Base-by-base conservation (phyloP, 2,888 invertebrate species). In the Camptogramma bilineatum region DNA sequence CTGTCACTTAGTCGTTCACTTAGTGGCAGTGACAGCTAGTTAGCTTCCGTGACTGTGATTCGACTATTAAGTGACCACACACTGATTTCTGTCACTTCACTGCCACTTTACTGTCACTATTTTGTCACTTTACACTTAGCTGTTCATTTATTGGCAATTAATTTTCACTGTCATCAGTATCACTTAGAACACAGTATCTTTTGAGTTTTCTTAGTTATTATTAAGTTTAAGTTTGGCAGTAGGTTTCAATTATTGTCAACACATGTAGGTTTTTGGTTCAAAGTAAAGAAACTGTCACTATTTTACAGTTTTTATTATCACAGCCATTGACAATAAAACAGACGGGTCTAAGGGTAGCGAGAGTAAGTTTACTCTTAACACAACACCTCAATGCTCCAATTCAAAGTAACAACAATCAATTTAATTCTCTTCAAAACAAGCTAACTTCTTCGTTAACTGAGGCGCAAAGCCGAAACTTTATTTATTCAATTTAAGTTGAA, bases 401-500 rank as follows among this genome's bases (percentile, higher is more conserved):
- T 44, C 7, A 44, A 16, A 44, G 16, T 17, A 17, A 28, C 28
- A 46, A 62, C 52, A 53, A 48, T 51, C 39, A 61, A 48, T 46
- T n/a, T 52, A 47, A 18, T 48, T 52, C 39, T 54, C 24, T 24
- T 44, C 24, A 39, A 55, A 28, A 50, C 9, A 28, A 52, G 10
- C 44, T 19, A 44, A 52, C 31, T 16, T 13, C 48, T 44, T 46
- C 31, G 31, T 50, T 42, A 34, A 54, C n/a, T n/a, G 21, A 31
- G 16, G 21, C 52, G 50, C 42, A 62, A 54, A 62, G 24, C 51
- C 48, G 28, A 53, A 62, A 66, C 54, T 66, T 68, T 61, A 60
- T 62, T 55, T 67, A 71, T 51, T 70, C 60, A 64, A 68, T 69
- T 62, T 39, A 39, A 39, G 34, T 39, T 39, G 34, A 39, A 54